Evolutionary conservation across 2,113 vertebrate genomes (phyloP).

Genomic region (Eublepharis macularius): DNA sequence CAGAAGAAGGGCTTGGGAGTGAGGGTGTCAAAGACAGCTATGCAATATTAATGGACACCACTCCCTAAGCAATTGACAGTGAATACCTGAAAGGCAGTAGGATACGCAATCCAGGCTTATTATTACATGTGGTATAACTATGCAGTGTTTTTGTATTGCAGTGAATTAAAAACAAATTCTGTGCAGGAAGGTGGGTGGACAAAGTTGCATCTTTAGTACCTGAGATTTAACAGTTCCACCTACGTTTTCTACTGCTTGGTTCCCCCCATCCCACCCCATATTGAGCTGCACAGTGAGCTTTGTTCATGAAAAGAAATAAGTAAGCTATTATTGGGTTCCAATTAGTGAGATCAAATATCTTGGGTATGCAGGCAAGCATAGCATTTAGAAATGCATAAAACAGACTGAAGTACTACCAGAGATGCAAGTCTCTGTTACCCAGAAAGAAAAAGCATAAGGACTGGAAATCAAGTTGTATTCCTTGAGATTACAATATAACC

Average conservation of each 20-base stretch:
- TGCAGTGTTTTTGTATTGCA: background rate
- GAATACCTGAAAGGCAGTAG: background rate
- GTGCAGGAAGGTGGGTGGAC: background rate
- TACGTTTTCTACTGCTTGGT: background rate
- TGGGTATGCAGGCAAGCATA: background rate
- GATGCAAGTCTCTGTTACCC: background rate
- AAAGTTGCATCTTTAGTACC: background rate
- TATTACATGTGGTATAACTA: background rate
- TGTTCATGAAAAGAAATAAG: background rate
- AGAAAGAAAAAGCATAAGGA: background rate
- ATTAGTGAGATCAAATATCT: background rate
- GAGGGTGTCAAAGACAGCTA: background rate
- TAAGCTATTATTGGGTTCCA: background rate
- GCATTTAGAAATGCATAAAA: background rate
- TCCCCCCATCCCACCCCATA: background rate
- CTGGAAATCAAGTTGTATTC: background rate
- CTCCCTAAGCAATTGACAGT: background rate
- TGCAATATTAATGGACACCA: background rate
- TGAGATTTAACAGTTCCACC: background rate
- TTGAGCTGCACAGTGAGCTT: background rate
- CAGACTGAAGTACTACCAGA: background rate
- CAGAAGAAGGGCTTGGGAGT: background rate
- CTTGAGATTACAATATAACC: background rate
- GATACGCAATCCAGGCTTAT: constrained; percentile 3
- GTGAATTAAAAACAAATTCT: background rate